A percentile compares a stretch with the other conserved stretches of the same genome.
These are phyloP conservation scores for Cariama cristata DNA, from an alignment of 2,113 vertebrate genomes.

Conservation along the genomic window DNA sequence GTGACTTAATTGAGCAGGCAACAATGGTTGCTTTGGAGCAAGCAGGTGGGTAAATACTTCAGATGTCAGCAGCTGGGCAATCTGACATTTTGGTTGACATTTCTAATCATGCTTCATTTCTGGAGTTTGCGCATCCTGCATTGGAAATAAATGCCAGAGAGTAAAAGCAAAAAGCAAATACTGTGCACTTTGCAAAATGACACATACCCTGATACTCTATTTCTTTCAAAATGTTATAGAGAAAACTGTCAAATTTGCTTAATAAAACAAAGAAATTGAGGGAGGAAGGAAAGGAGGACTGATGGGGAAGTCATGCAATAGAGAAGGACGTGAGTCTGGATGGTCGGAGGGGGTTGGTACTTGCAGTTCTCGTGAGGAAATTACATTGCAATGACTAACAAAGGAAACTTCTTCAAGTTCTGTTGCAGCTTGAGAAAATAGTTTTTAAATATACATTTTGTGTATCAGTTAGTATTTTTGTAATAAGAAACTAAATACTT, in stretches of 20 bases:
- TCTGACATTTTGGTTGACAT: neutral
- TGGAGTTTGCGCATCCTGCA: neutral
- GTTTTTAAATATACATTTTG: neutral
- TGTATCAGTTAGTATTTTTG: neutral
- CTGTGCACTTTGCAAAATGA: neutral
- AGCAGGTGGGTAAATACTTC: slow-evolving; percentile 82
- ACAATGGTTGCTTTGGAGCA: slow-evolving; percentile 98
- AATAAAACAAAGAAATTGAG: neutral
- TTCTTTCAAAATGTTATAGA: neutral
- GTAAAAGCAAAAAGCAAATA: neutral
- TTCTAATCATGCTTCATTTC: neutral
- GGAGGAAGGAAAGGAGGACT: neutral
- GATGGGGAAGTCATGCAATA: neutral
- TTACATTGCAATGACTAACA: neutral
- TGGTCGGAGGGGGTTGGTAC: neutral
- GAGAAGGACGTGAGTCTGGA: neutral
- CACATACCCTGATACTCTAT: neutral
- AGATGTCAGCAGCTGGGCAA: neutral
- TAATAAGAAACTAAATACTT: neutral
- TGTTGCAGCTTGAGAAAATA: neutral
- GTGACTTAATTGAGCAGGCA: slow-evolving; percentile 96
- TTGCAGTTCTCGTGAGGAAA: neutral
- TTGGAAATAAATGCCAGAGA: neutral
- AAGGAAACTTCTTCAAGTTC: neutral
- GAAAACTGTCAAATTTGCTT: neutral